Evolutionary conservation across 1,140 invertebrate genomes (phyloP), one percentile per base, ranked within the genome.

Genomic region (Diplogasteroides magnus): DNA sequence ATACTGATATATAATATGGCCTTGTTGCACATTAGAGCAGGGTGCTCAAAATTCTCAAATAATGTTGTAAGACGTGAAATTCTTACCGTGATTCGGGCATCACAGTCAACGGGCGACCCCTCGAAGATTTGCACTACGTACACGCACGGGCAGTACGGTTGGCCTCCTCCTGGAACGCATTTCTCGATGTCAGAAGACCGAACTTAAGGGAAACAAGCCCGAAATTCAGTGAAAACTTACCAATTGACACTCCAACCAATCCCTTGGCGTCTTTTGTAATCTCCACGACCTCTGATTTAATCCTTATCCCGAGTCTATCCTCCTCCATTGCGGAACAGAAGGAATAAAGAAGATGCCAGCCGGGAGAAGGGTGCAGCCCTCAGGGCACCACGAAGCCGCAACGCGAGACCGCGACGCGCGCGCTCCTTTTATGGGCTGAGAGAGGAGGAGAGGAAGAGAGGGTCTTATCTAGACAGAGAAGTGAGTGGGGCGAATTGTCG

Each of bases 41-140:
- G n/a, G n/a, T n/a, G n/a, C n/a, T n/a, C 48, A 56, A 56, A 56
- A 63, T 13, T n/a, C 27, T 11, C 25, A 3, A 26, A 19, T 14
- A 26, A 31, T 14, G 32, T 28, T 28, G 3, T 63, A 65, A 31
- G n/a, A 27, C 13, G 27, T 37, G 25, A 13, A 6, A 31, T 2
- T 15, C n/a, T 48, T 72, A 93, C 91, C 84, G 95, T 91, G 1
- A 96, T 84, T 1, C 91, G 94, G 2, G 92, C 92, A 81, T 96
- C 92, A 74, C 87, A 85, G 0, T 91, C 88, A 0, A 94, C 93
- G 27, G 96, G 92, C 0, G 94, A 97, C 78, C 95, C 95, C 83
- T 98, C 96, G 83, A 98, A 98, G 76, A 87, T 86, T 82, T 90
- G 89, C 15, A 98, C 94, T 76, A 98, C 94, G 83, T 98, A 98